Conservation (phyloP, 2,797 vertebrate genomes). For the Hipposideros larvatus region DNA sequence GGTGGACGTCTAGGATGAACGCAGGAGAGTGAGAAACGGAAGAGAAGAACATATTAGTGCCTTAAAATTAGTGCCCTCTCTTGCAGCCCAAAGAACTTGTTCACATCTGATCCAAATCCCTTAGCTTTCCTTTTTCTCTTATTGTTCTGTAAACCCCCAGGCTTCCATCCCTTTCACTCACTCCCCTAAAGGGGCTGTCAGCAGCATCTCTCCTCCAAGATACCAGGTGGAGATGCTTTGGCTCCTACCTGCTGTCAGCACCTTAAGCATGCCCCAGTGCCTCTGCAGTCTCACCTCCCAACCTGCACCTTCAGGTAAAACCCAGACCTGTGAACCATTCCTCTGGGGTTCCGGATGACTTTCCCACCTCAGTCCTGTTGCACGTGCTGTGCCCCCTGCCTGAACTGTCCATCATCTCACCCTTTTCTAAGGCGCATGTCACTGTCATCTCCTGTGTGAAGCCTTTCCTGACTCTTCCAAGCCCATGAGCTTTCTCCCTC, state of each 20-base stretch:
- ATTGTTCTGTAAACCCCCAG: background rate
- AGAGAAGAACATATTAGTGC: background rate
- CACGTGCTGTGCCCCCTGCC: fast-evolving
- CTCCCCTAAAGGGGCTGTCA: background rate
- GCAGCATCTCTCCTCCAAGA: background rate
- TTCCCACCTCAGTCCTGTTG: fast-evolving
- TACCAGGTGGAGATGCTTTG: background rate
- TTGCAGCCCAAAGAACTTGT: background rate
- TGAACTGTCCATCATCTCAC: no score
- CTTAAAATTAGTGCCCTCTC: background rate
- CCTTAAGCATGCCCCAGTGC: fast-evolving
- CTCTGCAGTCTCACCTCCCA: fast-evolving
- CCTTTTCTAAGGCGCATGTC: background rate
- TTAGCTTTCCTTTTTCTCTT: background rate
- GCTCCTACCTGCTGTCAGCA: background rate
- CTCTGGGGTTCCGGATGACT: fast-evolving
- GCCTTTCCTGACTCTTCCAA: background rate
- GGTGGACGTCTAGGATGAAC: background rate
- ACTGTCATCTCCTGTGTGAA: background rate
- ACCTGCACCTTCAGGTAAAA: background rate
- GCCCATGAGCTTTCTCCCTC: fast-evolving
- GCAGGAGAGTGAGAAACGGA: background rate
- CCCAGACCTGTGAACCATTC: background rate
- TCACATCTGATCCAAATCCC: background rate
- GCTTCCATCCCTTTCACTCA: background rate